phyloP scores from a whole-genome alignment of 2,888 invertebrate species.

The Melanostoma scalare region DNA sequence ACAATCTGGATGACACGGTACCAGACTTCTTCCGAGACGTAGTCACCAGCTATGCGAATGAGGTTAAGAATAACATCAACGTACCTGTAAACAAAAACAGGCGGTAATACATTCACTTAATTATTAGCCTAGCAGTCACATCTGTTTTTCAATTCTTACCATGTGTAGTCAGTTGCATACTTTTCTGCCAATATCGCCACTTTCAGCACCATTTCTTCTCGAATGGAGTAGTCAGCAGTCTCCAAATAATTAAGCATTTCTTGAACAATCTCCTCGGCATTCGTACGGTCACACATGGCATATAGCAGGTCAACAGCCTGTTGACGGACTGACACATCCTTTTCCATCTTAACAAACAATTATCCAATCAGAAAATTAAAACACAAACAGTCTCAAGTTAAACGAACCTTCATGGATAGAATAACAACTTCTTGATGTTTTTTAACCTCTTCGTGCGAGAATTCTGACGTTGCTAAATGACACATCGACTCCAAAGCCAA shows the following conservation, averaged over 20 bases:
- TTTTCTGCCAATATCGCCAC: constrained; percentile 99
- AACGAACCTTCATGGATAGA: constrained; percentile 93
- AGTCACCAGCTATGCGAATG: constrained; percentile 99
- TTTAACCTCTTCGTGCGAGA: constrained; percentile 99
- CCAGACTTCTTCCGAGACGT: constrained; percentile 99
- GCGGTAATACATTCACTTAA: background rate
- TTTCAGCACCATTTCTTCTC: constrained; percentile 99
- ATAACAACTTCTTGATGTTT: constrained; percentile 99
- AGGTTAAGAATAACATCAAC: constrained; percentile 99
- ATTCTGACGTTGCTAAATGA: constrained; percentile 98
- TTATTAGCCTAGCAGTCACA: background rate
- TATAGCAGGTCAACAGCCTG: constrained; percentile 98
- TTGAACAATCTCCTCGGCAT: constrained; percentile 99
- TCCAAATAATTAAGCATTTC: constrained; percentile 99
- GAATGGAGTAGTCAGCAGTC: constrained; percentile 99
- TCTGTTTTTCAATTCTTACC: constrained; percentile 85
- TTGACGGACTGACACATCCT: constrained; percentile 98
- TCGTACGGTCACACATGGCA: constrained; percentile 99
- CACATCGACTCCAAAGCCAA: constrained; percentile 99
- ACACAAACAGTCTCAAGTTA: no score
- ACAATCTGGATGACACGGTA: constrained; percentile 99
- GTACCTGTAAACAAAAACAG: constrained; percentile 81
- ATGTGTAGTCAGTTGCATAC: constrained; percentile 99
- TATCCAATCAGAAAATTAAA: no score
- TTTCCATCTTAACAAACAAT: constrained; percentile 88